These are phyloP conservation scores for Sipha maydis DNA, from an alignment of 2,888 invertebrate species.

Conservation along the genomic window DNA sequence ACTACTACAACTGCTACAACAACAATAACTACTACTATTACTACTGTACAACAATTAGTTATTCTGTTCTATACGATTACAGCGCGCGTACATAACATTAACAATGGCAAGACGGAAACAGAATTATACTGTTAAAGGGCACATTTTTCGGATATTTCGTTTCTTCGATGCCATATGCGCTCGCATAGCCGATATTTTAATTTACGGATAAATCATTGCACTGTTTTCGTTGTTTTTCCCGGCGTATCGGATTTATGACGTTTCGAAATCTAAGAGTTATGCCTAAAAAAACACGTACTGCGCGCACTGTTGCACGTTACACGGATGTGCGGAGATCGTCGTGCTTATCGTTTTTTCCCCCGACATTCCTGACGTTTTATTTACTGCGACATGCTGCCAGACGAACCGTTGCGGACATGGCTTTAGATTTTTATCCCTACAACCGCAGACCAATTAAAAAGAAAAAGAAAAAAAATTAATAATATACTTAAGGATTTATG, in stretches of 20 bases:
- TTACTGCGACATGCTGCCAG: neutral
- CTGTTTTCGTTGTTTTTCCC: neutral
- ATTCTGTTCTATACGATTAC: neutral
- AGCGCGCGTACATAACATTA: neutral
- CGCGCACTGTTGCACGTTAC: too few relatives aligned
- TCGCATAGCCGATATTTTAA: neutral
- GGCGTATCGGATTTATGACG: neutral
- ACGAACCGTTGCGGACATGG: neutral
- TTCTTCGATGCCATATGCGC: neutral
- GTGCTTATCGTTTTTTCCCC: neutral
- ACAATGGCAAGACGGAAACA: neutral
- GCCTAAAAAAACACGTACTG: neutral
- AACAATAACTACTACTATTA: too few relatives aligned
- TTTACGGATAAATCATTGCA: conserved; percentile 13
- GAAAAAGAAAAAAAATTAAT: neutral
- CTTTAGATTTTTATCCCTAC: neutral
- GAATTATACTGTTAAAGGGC: neutral
- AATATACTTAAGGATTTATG: neutral
- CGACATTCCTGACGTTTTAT: neutral
- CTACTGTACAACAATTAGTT: too few relatives aligned
- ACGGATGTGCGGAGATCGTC: neutral
- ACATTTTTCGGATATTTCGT: conserved; percentile 23
- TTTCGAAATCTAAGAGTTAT: neutral
- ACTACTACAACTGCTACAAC: too few relatives aligned
- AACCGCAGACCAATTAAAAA: neutral